These are phyloP conservation scores for Pterostichus madidus DNA, from an alignment of 2,888 invertebrate genomes.

Conservation along the genomic window DNA sequence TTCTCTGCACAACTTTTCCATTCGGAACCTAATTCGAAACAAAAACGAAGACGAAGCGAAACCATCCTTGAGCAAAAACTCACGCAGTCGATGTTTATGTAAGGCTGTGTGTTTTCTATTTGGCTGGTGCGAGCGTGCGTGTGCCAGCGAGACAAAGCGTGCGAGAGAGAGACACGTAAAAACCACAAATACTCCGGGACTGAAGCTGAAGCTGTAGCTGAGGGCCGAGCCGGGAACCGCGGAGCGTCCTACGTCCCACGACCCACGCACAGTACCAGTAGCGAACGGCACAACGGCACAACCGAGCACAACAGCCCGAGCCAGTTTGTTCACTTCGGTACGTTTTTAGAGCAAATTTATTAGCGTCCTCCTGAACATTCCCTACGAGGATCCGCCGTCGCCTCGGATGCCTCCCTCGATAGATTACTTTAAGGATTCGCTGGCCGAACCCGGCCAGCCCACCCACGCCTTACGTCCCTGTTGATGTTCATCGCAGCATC, in stretches of 20 bases:
- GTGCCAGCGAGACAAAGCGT: conserved; percentile 41
- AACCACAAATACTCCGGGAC: conserved; percentile 62
- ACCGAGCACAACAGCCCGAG: conserved; percentile 18
- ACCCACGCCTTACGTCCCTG: neutral
- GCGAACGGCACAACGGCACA: conserved; percentile 2
- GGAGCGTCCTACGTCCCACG: too few relatives aligned
- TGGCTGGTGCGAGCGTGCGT: conserved; percentile 41
- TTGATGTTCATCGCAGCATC: conserved; percentile 39
- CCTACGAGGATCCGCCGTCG: conserved; percentile 56
- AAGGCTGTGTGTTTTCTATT: conserved; percentile 70
- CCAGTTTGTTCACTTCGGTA: conserved; percentile 66
- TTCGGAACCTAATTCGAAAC: conserved; percentile 65
- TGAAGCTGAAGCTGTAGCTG: neutral
- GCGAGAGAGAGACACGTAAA: conserved; percentile 55
- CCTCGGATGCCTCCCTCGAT: conserved; percentile 59
- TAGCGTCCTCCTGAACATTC: conserved; percentile 65
- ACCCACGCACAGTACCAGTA: neutral
- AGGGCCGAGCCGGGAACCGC: neutral
- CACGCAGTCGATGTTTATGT: conserved; percentile 73
- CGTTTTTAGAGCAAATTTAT: conserved; percentile 67
- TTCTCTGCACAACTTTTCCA: conserved; percentile 61
- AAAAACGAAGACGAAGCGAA: conserved; percentile 65
- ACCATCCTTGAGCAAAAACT: conserved; percentile 63
- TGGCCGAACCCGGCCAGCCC: conserved; percentile 46
- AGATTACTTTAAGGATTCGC: conserved; percentile 65